Evolutionary conservation across 2,113 vertebrate species (phyloP).

Genomic region (Glaucidium brasilianum): DNA sequence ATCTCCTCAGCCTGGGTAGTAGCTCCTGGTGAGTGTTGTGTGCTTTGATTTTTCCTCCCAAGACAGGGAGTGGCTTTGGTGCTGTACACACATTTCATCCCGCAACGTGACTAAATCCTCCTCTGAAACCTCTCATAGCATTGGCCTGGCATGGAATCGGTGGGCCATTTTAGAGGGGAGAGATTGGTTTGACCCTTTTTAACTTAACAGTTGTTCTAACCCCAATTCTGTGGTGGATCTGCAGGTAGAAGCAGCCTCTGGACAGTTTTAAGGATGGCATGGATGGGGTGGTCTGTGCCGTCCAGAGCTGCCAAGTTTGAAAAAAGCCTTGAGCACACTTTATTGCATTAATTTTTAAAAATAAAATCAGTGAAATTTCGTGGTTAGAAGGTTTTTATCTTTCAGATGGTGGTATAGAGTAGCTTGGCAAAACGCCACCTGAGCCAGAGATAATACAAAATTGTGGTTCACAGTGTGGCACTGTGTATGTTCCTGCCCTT

Average conservation of each 20-base stretch:
- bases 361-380: background rate
- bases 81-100: background rate
- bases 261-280: background rate
- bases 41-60: background rate
- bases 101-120: background rate
- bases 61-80: background rate
- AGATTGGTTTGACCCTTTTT: background rate
- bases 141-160: background rate
- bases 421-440: background rate
- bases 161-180: background rate
- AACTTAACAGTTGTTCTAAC: background rate
- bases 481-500: background rate
- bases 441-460: background rate
- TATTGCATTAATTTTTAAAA: background rate
- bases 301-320: background rate
- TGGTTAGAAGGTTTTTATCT: background rate
- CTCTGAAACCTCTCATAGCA: background rate
- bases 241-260: background rate
- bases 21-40: background rate
- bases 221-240: background rate
- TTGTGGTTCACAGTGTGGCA: background rate
- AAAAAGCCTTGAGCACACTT: background rate
- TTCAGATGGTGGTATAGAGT: background rate
- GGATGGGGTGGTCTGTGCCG: background rate
- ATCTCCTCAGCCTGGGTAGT: background rate